Base-by-base conservation (phyloP, 2,888 invertebrate genomes). In the Apamea epomidion region DNA sequence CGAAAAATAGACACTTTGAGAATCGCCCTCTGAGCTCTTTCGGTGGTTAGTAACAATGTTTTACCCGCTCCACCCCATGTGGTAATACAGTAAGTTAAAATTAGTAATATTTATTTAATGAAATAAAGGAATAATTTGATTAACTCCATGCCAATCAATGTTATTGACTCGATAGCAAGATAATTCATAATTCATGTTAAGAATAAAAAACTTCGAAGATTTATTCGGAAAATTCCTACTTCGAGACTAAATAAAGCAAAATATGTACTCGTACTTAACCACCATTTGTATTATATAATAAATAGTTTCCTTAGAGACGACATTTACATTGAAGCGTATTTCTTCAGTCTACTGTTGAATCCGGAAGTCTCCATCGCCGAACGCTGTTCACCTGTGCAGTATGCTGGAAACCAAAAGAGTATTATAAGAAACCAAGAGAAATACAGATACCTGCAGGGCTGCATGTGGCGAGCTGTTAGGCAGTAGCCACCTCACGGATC, bases 321-420 rank as follows among this genome's bases (percentile, higher is more conserved):
- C 5, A 45, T 87, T 91, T 88, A 93, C 74, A 87, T 73, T 8
- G 91, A 90, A 25, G 88, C 88, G 54, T 91, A 91, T 88, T 93
- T 94, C 74, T 90, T 91, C 77, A 96, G 85, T 82, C 91, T 94
- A 62, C 90, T 87, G 64, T 91, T 92, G 87, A 96, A 96, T 14
- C 93, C 94, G 0, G 94, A 92, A 1, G 89, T 88, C 12, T 94
- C 93, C 94, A 96, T 94, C 1, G 86, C 89, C n/a, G 89, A 89
- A 3, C 91, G 91, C 80, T 96, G 96, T 58, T 96, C 95, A 6
- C 87, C 94, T 89, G 90, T 97, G 94, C 91, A 97, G 94, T 91
- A 97, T 88, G 94, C 97, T 97, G 92, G 37, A 94, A 58, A 72
- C 72, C 12, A 74, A 83, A n/a, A 62, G 4, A 64, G 8, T 37